Evolutionary conservation across 2,113 vertebrate genomes (phyloP).

Genomic region (Xenus cinereus): DNA sequence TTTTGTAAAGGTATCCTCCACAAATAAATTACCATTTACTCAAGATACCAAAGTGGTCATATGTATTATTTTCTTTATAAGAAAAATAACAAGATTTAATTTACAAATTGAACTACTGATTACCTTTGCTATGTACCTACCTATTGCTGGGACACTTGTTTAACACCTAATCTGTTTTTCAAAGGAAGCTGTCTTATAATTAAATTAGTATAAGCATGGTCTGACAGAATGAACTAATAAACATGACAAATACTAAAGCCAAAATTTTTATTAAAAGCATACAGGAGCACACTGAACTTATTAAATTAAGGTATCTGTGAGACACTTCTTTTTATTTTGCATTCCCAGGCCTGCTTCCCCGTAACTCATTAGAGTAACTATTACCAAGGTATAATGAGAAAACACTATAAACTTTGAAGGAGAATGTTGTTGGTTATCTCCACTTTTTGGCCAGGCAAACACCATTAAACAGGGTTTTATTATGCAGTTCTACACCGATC

Average conservation of each 20-base stretch:
- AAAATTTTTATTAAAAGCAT: neutral
- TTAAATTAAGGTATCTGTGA: neutral
- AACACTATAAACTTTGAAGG: neutral
- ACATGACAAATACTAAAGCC: neutral
- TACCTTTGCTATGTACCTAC: neutral
- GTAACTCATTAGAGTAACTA: neutral
- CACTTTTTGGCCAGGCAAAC: neutral
- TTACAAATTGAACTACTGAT: neutral
- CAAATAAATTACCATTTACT: conserved; percentile 61
- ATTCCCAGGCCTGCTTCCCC: neutral
- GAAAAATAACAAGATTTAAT: conserved; percentile 15
- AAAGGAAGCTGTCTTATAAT: neutral
- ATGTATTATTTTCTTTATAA: conserved; percentile 27
- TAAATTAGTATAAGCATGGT: neutral
- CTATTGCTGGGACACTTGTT: neutral
- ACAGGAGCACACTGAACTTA: neutral
- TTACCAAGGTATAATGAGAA: neutral
- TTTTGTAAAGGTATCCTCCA: conserved; percentile 63
- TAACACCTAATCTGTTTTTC: conserved; percentile 35
- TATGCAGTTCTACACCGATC: neutral
- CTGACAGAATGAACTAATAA: conserved; percentile 33
- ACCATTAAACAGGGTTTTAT: neutral
- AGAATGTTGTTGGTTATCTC: neutral
- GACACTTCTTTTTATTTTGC: neutral
- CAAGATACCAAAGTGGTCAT: neutral